Evolutionary conservation across 2,113 vertebrate genomes (phyloP), one percentile per base, ranked within the genome.

Genomic region (Ciconia boyciana): DNA sequence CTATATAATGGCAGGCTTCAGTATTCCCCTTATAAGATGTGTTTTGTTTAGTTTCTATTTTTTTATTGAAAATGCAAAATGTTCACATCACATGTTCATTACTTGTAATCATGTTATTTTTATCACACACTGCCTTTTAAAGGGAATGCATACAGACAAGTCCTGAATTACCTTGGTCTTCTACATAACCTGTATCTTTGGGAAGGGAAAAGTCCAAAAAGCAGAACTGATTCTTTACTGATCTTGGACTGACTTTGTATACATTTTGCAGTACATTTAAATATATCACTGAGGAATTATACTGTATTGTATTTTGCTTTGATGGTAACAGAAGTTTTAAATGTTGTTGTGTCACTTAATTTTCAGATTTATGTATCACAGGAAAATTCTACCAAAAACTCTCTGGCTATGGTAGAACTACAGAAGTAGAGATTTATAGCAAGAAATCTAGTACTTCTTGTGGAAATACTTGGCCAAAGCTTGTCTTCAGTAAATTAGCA

Each of bases 1-100:
- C 87, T 97, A 98, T 97, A 97, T 97, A 96, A 98, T 93, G 86
- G 92, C 90, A 97, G 96, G 95, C 93, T 96, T 98, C 70, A 16
- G 93, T 95, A 94, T 97, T 96, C 94, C 85, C 83, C 79, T 97
- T 97, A 74, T 91, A 90, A 89, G 48, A 96, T 85, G 71, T 82
- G 83, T 95, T 92, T 93, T 97, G 32, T 87, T 94, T 91, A 94
- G 55, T 95, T 86, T 96, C n/a, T 94, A 64, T 79, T 91, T 89
- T 97, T 94, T 95, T 93, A 96, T 95, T 97, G 94, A 80, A 91
- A 89, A 84, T 93, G 65, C 95, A 91, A 97, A 95, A 83, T 93
- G n/a, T 81, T 93, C 58, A 76, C 83, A 86, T 94, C 52, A 76
- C 46, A 44, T 96, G 58, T 97, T 96, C 89, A 89, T 87, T 96